Conservation (phyloP, 1,140 invertebrate genomes). For the Gryon sp. region DNA sequence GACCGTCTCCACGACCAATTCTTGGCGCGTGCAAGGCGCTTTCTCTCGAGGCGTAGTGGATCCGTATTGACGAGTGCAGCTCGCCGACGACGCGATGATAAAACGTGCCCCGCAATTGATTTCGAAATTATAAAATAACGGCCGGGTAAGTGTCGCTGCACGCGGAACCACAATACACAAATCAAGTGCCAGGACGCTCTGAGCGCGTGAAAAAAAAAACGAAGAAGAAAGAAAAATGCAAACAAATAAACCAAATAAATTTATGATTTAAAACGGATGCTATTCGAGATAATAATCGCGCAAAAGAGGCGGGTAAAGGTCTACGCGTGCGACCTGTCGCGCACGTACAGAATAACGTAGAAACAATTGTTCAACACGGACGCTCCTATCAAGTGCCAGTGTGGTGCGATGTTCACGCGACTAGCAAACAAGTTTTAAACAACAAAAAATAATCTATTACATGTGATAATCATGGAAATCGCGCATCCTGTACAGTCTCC, state of each 20-base stretch:
- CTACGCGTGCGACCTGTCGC: not conserved
- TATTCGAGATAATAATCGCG: slow-evolving; percentile 47
- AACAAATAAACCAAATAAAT: slow-evolving; percentile 86
- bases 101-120: slow-evolving; percentile 9
- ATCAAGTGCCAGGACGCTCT: slow-evolving; percentile 78
- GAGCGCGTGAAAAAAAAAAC: slow-evolving; percentile 82
- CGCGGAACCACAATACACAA: slow-evolving; percentile 27
- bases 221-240: too few relatives aligned
- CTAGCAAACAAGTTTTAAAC: slow-evolving; percentile 61
- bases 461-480: slow-evolving; percentile 80
- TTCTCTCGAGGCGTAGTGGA: slow-evolving; percentile 81
- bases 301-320: slow-evolving; percentile 11
- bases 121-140: too few relatives aligned
- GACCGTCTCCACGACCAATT: slow-evolving; percentile 78
- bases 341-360: too few relatives aligned
- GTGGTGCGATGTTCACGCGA: slow-evolving; percentile 51
- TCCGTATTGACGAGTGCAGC: slow-evolving; percentile 24
- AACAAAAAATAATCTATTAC: slow-evolving; percentile 77
- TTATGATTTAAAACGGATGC: slow-evolving; percentile 80
- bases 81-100: slow-evolving; percentile 31
- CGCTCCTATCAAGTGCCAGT: slow-evolving; percentile 41
- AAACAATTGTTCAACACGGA: too few relatives aligned
- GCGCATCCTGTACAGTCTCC: slow-evolving; percentile 80
- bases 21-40: slow-evolving; percentile 79
- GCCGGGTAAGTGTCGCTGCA: not conserved